These are phyloP conservation scores for Heliconius nattereri DNA, from an alignment of 1,140 invertebrate species.

Conservation along the genomic window DNA sequence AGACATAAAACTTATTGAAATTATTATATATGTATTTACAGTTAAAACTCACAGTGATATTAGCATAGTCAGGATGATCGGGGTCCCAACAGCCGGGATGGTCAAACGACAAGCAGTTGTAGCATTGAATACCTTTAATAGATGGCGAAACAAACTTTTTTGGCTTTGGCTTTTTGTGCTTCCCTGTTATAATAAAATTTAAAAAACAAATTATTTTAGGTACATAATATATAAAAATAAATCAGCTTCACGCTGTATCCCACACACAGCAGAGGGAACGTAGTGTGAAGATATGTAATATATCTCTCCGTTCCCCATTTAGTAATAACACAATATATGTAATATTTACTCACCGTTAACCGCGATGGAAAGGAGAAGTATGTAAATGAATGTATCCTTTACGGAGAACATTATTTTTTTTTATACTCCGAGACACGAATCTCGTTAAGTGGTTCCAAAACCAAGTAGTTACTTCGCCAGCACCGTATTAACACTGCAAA, in stretches of 20 bases:
- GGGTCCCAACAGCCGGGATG: constrained; percentile 76
- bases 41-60: constrained; percentile 59
- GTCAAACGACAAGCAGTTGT: constrained; percentile 75
- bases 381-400: constrained; percentile 51
- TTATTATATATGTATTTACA: not conserved
- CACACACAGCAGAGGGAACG: too few species aligned
- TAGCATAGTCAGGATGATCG: constrained; percentile 70
- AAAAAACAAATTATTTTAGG: not conserved
- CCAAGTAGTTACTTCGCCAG: constrained; percentile 24
- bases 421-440: not conserved
- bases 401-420: constrained; percentile 42
- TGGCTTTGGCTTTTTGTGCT: constrained; percentile 67
- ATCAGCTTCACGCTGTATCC: too few species aligned
- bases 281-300: too few species aligned
- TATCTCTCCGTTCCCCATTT: too few species aligned
- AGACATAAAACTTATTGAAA: not conserved
- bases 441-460: not conserved
- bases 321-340: not conserved
- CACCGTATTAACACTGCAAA: constrained; percentile 34
- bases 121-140: constrained; percentile 72
- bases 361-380: constrained; percentile 51
- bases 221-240: too few species aligned
- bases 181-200: constrained; percentile 45
- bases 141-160: constrained; percentile 68
- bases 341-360: constrained; percentile 50